phyloP scores from a whole-genome alignment of 2,888 invertebrate species.

The Prosopocoilus inquinatus region DNA sequence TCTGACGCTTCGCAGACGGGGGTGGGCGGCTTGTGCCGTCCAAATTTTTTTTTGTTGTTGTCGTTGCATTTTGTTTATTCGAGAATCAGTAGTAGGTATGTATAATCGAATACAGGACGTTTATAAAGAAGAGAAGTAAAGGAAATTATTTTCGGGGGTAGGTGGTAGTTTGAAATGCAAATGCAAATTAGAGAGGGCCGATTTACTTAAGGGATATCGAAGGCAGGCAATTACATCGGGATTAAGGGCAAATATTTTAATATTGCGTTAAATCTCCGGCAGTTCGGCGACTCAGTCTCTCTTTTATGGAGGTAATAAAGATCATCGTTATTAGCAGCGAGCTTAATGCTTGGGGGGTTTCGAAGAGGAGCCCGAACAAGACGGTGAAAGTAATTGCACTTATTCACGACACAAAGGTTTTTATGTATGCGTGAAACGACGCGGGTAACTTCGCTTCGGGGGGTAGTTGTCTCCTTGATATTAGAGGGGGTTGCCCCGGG shows the following conservation, averaged over 20 bases:
- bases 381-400: conserved; percentile 1
- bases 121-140: too few relatives aligned
- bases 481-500: too few relatives aligned
- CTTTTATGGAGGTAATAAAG: conserved; percentile 22
- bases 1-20: too few relatives aligned
- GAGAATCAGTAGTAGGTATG: too few relatives aligned
- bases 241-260: conserved; percentile 18
- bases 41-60: too few relatives aligned
- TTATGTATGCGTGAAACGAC: not conserved
- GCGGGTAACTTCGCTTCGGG: not conserved
- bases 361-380: not conserved
- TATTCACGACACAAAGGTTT: not conserved
- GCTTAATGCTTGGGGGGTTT: not conserved
- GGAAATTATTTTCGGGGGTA: too few relatives aligned
- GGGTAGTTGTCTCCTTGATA: too few relatives aligned
- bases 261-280: conserved; percentile 13
- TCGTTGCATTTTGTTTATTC: too few relatives aligned
- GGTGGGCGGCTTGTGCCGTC: too few relatives aligned
- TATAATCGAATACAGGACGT: too few relatives aligned
- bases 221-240: not conserved
- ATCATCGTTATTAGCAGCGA: conserved; percentile 17
- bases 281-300: conserved; percentile 17
- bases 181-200: too few relatives aligned
- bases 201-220: not conserved
- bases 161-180: too few relatives aligned